Evolutionary conservation across 2,888 invertebrate genomes (phyloP).

Genomic region (Hydrotaea cyrtoneurina): DNA sequence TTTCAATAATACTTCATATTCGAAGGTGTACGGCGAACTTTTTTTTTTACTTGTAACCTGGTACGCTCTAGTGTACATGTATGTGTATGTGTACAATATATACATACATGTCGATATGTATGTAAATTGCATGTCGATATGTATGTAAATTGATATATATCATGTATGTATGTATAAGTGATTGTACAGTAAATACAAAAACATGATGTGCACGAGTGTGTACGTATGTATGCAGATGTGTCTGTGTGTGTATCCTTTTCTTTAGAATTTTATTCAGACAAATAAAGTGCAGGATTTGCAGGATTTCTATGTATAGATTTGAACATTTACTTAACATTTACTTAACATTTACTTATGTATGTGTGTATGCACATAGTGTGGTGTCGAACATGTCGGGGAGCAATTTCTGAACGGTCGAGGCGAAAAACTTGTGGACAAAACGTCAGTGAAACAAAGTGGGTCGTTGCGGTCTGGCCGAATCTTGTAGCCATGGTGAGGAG

Average conservation of each 20-base stretch:
- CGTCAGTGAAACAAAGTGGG: too few relatives aligned
- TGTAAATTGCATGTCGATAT: background rate
- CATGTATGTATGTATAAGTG: background rate
- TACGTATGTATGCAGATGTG: too few relatives aligned
- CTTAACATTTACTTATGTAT: background rate
- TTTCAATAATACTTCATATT: too few relatives aligned
- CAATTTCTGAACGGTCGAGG: too few relatives aligned
- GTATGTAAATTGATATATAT: background rate
- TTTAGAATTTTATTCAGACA: background rate
- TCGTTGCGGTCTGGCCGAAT: too few relatives aligned
- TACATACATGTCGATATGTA: background rate
- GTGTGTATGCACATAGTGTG: background rate
- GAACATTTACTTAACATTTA: background rate
- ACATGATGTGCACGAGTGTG: background rate
- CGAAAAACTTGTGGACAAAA: too few relatives aligned
- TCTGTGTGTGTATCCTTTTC: too few relatives aligned
- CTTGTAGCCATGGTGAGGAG: too few relatives aligned
- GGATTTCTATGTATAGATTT: conserved; percentile 20
- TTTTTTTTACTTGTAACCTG: too few relatives aligned
- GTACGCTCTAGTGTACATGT: too few relatives aligned
- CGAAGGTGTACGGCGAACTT: too few relatives aligned
- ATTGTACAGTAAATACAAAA: background rate
- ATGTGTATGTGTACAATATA: background rate
- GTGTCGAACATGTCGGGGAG: too few relatives aligned
- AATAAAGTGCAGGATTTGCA: conserved; percentile 44